Percentiles rank a stretch among this genome's conserved stretches.
Evolutionary conservation across 2,113 vertebrate species (phyloP).

Genomic region (Ellobius talpinus): DNA sequence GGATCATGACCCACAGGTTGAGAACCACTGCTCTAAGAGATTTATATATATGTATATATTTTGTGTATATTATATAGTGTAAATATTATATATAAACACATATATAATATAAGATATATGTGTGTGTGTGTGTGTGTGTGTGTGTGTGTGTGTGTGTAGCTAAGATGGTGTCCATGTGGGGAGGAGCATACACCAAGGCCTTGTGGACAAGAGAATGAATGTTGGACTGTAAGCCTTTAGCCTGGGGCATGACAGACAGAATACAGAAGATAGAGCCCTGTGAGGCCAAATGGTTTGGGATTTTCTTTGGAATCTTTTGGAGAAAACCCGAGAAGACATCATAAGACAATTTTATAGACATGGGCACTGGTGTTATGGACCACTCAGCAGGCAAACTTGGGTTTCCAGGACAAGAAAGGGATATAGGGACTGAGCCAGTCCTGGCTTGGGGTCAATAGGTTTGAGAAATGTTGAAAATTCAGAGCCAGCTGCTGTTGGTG

Average conservation of each 20-base stretch:
- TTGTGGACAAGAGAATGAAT: background rate
- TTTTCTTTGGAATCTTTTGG: background rate
- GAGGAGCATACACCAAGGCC: background rate
- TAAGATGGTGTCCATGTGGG: background rate
- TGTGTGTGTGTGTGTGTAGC: background rate
- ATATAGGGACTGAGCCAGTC: too few species aligned
- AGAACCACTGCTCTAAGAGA: background rate
- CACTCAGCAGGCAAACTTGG: background rate
- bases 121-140: too few species aligned
- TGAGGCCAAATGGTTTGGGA: background rate
- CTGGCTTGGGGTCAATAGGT: background rate
- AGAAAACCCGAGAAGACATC: background rate
- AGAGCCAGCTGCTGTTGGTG: background rate
- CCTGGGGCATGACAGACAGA: background rate
- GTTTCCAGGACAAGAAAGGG: background rate
- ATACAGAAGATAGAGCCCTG: background rate
- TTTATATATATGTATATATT: too few species aligned
- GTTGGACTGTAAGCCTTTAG: background rate
- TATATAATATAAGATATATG: too few species aligned
- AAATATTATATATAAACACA: too few species aligned
- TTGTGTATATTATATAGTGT: too few species aligned
- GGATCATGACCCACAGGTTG: background rate
- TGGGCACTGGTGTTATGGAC: background rate
- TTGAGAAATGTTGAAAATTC: background rate
- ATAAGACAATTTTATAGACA: background rate